These are phyloP conservation scores for Solea solea DNA, from an alignment of 2,113 vertebrate genomes.

Conservation along the genomic window DNA sequence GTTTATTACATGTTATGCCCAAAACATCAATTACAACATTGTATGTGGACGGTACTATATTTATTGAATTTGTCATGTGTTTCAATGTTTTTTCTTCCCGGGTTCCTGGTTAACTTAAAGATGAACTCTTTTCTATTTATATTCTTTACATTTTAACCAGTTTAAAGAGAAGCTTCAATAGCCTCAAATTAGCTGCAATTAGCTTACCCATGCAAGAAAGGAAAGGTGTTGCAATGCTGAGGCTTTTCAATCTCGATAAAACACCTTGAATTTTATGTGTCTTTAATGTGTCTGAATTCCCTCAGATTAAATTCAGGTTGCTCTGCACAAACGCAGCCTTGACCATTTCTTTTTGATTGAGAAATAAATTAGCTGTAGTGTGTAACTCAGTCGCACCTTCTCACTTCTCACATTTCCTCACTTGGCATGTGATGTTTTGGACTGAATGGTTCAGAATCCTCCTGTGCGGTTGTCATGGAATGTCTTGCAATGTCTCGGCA, in stretches of 20 bases:
- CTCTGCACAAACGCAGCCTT: constrained; percentile 11
- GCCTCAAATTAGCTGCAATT: background rate
- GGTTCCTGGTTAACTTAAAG: background rate
- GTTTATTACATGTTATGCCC: no score
- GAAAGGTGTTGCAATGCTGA: background rate
- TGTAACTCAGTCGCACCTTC: constrained; percentile 51
- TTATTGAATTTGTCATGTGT: no score
- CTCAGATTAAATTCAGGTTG: constrained; percentile 29
- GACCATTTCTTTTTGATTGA: constrained; percentile 29
- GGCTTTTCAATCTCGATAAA: background rate
- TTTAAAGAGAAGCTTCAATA: background rate
- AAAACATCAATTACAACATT: no score
- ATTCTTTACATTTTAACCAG: background rate
- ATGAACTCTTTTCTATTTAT: background rate
- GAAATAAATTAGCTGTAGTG: constrained; percentile 41
- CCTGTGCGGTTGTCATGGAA: constrained; percentile 71
- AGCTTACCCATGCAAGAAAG: background rate
- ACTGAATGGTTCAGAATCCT: constrained; percentile 57
- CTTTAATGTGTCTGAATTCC: constrained; percentile 13
- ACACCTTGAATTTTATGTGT: background rate
- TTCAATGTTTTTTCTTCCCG: no score
- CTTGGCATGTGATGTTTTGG: constrained; percentile 41
- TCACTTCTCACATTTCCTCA: constrained; percentile 18
- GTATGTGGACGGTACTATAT: no score
- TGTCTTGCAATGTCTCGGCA: constrained; percentile 60